Conservation (phyloP, 2,113 vertebrate genomes). For the Grammomys surdaster region DNA sequence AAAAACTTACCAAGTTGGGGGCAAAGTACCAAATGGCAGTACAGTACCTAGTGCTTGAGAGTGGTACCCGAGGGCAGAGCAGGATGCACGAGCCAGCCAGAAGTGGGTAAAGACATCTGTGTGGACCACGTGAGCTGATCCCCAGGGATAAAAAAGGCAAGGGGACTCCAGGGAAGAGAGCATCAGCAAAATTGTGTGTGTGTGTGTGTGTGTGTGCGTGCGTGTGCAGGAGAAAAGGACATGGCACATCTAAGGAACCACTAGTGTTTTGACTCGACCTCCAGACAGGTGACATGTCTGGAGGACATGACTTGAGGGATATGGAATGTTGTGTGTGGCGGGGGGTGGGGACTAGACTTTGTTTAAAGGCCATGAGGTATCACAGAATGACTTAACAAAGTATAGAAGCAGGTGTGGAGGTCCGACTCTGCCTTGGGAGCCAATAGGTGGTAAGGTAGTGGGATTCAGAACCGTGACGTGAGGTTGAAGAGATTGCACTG, state of each 20-base stretch:
- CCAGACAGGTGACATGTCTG: not conserved
- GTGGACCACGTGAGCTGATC: accelerated
- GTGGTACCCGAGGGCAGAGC: not conserved
- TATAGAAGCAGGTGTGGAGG: not conserved
- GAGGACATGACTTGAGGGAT: not conserved
- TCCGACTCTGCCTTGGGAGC: not conserved
- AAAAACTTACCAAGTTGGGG: not conserved
- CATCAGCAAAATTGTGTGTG: not conserved
- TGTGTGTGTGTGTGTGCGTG: too few species aligned
- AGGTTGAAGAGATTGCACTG: not conserved
- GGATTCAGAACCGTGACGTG: not conserved
- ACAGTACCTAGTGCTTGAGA: accelerated
- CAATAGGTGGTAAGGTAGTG: not conserved
- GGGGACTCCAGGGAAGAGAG: not conserved
- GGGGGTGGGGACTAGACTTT: not conserved
- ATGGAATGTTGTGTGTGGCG: too few species aligned
- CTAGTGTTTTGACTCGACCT: not conserved
- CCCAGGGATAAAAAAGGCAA: not conserved
- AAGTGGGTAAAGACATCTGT: not conserved
- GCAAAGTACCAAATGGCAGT: not conserved
- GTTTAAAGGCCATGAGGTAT: not conserved
- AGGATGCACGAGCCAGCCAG: accelerated
- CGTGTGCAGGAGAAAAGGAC: accelerated
- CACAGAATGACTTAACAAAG: not conserved
- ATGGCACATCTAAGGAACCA: not conserved